phyloP scores from a whole-genome alignment of 2,113 vertebrate species.

The Eublepharis macularius region DNA sequence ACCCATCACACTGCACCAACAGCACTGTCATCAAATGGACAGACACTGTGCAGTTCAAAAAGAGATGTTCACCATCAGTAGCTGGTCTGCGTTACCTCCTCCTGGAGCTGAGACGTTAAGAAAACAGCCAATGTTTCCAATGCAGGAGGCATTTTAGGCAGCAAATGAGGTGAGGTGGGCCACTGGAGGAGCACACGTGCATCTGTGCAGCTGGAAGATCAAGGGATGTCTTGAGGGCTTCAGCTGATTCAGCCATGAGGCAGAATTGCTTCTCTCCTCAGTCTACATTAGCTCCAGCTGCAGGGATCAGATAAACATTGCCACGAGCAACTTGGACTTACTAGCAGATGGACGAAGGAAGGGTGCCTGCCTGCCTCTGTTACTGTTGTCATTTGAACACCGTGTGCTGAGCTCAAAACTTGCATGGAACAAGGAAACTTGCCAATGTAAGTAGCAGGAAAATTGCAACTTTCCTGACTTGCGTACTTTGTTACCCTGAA shows the following conservation, averaged over 20 bases:
- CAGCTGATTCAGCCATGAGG: not conserved
- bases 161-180: not conserved
- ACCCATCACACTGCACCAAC: constrained; percentile 53
- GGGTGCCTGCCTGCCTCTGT: not conserved
- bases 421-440: not conserved
- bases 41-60: constrained; percentile 40
- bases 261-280: not conserved
- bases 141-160: not conserved
- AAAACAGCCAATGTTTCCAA: rapidly evolving
- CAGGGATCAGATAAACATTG: no score
- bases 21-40: constrained; percentile 52
- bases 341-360: not conserved
- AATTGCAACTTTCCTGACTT: no score
- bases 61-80: not conserved
- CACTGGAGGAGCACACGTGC: not conserved
- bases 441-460: not conserved
- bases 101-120: rapidly evolving
- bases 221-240: not conserved
- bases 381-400: not conserved
- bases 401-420: no score
- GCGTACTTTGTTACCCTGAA: not conserved
- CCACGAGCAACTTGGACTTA: rapidly evolving
- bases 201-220: not conserved
- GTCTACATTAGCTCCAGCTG: no score
- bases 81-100: constrained; percentile 20